phyloP scores from a whole-genome alignment of 2,113 vertebrate species.

The Tachuris rubrigastra region DNA sequence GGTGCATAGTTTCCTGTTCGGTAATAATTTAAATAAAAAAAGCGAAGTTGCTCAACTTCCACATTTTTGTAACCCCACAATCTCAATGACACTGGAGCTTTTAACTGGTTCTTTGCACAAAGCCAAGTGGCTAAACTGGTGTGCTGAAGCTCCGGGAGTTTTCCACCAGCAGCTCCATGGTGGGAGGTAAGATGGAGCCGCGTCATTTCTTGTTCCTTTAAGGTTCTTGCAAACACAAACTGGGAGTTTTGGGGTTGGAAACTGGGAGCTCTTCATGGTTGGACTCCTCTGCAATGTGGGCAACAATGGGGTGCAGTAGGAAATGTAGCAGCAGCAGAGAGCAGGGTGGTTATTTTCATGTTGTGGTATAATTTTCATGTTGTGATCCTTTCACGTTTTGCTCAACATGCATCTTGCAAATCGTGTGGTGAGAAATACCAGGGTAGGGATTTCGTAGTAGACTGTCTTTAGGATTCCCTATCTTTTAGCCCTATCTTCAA shows the following conservation, averaged over 20 bases:
- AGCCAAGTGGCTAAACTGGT: not conserved
- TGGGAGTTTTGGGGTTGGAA: not conserved
- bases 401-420: fast-evolving
- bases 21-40: not conserved
- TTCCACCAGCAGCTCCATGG: not conserved
- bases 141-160: fast-evolving
- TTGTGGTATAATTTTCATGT: no score
- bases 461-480: not conserved
- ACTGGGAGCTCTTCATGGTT: fast-evolving
- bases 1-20: not conserved
- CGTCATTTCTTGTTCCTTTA: fast-evolving
- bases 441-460: not conserved
- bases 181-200: not conserved
- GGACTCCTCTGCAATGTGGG: not conserved
- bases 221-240: fast-evolving
- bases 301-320: fast-evolving
- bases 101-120: no score
- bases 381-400: not conserved
- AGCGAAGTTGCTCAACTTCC: slow-evolving; percentile 46
- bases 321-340: not conserved
- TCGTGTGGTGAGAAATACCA: not conserved
- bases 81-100: not conserved
- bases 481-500: not conserved
- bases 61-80: not conserved
- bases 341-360: fast-evolving